Conservation (phyloP, 1,140 invertebrate genomes). For the Drosophila elegans region DNA sequence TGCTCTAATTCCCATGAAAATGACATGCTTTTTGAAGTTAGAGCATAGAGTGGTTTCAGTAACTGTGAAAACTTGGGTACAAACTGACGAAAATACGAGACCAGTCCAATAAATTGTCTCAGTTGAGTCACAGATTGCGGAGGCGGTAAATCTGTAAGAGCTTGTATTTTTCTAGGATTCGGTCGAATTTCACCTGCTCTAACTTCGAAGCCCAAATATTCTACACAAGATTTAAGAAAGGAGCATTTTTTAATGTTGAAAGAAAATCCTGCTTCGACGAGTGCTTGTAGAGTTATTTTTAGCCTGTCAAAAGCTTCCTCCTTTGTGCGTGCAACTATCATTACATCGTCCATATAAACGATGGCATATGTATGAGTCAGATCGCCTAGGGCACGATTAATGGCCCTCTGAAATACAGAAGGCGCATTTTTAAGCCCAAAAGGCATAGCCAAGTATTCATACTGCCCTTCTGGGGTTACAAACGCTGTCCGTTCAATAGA, state of each 20-base stretch:
- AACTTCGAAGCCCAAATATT: not conserved
- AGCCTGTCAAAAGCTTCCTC: not conserved
- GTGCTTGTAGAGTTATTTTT: not conserved
- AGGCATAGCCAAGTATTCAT: no score
- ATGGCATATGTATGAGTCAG: not conserved
- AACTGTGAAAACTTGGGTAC: no score
- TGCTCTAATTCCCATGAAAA: not conserved
- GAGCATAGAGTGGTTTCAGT: no score
- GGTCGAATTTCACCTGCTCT: not conserved
- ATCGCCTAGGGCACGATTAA: not conserved
- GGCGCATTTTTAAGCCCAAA: no score
- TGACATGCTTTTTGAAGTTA: no score
- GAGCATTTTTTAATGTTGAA: not conserved
- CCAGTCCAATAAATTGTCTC: not conserved
- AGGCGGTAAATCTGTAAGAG: not conserved
- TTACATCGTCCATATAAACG: not conserved
- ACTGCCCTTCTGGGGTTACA: no score
- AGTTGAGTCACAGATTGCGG: not conserved
- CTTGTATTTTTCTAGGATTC: not conserved
- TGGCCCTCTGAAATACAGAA: not conserved
- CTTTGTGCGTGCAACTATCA: not conserved
- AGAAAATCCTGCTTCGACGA: no score
- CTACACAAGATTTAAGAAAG: not conserved
- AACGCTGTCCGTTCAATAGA: no score
- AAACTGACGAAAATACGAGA: no score